Evolutionary conservation across 2,797 vertebrate species (phyloP).

Genomic region (Danio albolineatus): DNA sequence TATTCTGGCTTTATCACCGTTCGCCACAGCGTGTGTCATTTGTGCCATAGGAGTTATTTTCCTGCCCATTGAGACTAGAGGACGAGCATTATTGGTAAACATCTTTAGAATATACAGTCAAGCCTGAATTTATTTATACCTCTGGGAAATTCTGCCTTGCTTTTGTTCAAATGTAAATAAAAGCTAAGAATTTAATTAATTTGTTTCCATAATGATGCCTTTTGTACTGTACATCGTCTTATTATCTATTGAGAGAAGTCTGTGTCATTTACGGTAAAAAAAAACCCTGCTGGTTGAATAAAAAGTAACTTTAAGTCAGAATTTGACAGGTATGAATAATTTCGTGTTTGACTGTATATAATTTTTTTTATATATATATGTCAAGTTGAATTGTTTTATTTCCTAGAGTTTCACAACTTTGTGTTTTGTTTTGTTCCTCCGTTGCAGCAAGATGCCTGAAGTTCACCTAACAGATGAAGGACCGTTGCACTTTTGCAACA

Average conservation of each 20-base stretch:
- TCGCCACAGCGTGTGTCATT: conserved; percentile 80
- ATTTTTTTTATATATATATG: not conserved
- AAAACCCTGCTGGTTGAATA: too few species aligned
- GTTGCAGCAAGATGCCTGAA: conserved; percentile 76
- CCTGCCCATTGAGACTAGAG: conserved; percentile 91
- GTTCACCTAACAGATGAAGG: not conserved
- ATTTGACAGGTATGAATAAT: too few species aligned
- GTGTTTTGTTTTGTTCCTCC: not conserved
- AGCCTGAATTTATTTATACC: too few species aligned
- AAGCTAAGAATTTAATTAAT: too few species aligned
- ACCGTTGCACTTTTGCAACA: conserved; percentile 20
- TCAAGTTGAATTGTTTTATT: not conserved
- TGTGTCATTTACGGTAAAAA: too few species aligned
- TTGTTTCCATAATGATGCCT: too few species aligned
- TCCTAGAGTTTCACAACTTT: not conserved
- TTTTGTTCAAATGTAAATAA: too few species aligned
- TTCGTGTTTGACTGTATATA: too few species aligned
- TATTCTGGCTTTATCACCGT: conserved; percentile 83
- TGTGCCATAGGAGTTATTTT: conserved; percentile 83
- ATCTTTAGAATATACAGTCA: not conserved
- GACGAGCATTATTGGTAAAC: conserved; percentile 87
- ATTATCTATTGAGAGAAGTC: too few species aligned
- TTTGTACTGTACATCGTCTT: too few species aligned
- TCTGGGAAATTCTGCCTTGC: too few species aligned
- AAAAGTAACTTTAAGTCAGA: too few species aligned